phyloP scores from a whole-genome alignment of 2,888 invertebrate species.

The Nymphalis c-album region DNA sequence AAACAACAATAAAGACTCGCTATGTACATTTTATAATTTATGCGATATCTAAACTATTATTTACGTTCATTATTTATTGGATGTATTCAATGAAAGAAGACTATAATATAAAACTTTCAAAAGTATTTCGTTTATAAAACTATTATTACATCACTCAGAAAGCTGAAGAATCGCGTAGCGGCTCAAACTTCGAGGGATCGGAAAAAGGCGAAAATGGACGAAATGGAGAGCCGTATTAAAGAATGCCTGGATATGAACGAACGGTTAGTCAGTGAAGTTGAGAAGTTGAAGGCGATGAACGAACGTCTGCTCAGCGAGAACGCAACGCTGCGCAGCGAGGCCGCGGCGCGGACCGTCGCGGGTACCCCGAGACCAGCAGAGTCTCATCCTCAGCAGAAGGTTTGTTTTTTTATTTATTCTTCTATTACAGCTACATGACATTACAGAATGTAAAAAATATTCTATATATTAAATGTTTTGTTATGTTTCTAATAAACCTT shows the following conservation, averaged over 20 bases:
- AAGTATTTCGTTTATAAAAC: not conserved
- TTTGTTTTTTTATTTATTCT: slow-evolving; percentile 10
- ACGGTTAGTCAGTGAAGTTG: slow-evolving; percentile 83
- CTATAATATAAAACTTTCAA: not conserved
- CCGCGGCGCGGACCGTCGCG: slow-evolving; percentile 85
- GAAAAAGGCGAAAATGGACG: slow-evolving; percentile 96
- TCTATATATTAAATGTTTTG: not conserved
- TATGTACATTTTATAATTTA: too few relatives aligned
- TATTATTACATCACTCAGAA: slow-evolving; percentile 80
- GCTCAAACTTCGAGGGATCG: slow-evolving; percentile 98
- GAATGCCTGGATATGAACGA: slow-evolving; percentile 84
- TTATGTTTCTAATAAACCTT: not conserved
- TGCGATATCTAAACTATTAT: not conserved
- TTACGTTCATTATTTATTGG: not conserved
- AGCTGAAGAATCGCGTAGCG: slow-evolving; percentile 97
- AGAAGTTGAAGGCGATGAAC: slow-evolving; percentile 85
- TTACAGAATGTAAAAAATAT: not conserved
- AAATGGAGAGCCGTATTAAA: slow-evolving; percentile 88
- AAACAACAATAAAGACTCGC: too few relatives aligned
- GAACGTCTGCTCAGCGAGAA: slow-evolving; percentile 85
- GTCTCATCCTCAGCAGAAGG: slow-evolving; percentile 97
- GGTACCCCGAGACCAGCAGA: slow-evolving; percentile 88
- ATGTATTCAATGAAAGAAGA: not conserved
- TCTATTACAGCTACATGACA: not conserved
- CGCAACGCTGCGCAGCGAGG: slow-evolving; percentile 80